Evolutionary conservation across 2,888 invertebrate genomes (phyloP), one percentile per base, ranked within the genome.

Genomic region (Tiliacea aurago): DNA sequence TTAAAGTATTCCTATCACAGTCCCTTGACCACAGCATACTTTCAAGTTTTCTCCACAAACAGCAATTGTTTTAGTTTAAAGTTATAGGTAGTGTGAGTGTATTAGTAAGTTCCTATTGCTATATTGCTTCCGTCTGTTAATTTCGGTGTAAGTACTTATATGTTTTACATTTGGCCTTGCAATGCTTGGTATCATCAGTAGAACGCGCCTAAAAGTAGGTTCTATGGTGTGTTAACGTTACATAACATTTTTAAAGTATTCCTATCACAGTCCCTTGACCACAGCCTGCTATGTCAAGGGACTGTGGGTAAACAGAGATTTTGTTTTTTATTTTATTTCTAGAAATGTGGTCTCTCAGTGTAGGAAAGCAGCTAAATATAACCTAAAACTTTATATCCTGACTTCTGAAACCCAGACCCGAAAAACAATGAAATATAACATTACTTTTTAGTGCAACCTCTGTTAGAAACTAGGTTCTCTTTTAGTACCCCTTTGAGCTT

Each of bases 401-500:
- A 53, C 47, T 66, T 58, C 10, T 41, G 18, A 6, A 65, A 59
- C 28, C 18, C 45, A n/a, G 58, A 59, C 23, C 56, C 15, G 47
- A 70, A 73, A 65, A 75, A 56, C 58, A 75, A 56, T 75, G 66
- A 66, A 79, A 74, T 66, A 53, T 67, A 41, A 61, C 78, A 68
- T 82, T 51, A 74, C 63, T 56, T 74, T 74, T 78, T 70, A 78
- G 37, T 51, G 62, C 41, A 66, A 74, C 43, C 67, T 58, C 73
- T 69, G 66, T 81, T 71, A 37, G 80, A 66, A 83, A 75, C 73
- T 70, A 78, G 72, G 76, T 89, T 67, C 51, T 41, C 53, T 88
- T 93, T 94, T 90, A 93, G 87, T 86, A 90, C 89, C 89, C 86
- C 79, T 91, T 92, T 90, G 89, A 91, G 93, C 94, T 92, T 92